Evolutionary conservation across 1,140 invertebrate species (phyloP), one percentile per base, ranked within the genome.

Genomic region (Helicorthomorpha holstii): DNA sequence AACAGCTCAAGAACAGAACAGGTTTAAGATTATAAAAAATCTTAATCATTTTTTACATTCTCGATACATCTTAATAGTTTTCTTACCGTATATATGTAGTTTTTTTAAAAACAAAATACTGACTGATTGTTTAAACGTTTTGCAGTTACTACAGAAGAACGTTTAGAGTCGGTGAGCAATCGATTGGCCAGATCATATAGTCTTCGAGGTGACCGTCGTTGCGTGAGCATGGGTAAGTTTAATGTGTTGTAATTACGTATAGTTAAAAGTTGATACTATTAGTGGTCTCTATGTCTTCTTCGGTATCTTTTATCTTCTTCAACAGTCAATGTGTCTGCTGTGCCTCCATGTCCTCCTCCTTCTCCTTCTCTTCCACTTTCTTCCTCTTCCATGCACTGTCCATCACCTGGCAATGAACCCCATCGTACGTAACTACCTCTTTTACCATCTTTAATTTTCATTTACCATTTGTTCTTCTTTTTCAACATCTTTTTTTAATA

Each of bases 161-260:
- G n/a, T n/a, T n/a, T n/a, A n/a, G n/a, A n/a, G n/a, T n/a, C n/a
- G n/a, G 50, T 51, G n/a, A 51, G 3, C 22, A 25, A 42, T 4
- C 26, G 27, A 44, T 52, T 54, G 23, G 23, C 34, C n/a, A 46
- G 55, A 25, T 57, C 55, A 4, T 24, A 50, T 14, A 56, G 55
- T 41, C 27, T 56, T 21, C 56, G 43, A 25, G 55, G 45, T 16
- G 54, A 55, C 27, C 48, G 55, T 27, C 25, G 53, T 29, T 49
- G 50, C 44, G 50, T 54, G 29, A 49, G 27, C 42, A 23, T 52
- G 44, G 53, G 53, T 43, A 52, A 41, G 47, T 21, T 51, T 29
- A 12, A 51, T 10, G 44, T 46, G 29, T 48, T 19, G 21, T 48
- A 2, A 21, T 48, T 27, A 24, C 46, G 12, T 4, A 21, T 24